Percentiles rank a stretch among this genome's conserved stretches.
Evolutionary conservation across 2,888 invertebrate genomes (phyloP).

Genomic region (Alcis repandata): DNA sequence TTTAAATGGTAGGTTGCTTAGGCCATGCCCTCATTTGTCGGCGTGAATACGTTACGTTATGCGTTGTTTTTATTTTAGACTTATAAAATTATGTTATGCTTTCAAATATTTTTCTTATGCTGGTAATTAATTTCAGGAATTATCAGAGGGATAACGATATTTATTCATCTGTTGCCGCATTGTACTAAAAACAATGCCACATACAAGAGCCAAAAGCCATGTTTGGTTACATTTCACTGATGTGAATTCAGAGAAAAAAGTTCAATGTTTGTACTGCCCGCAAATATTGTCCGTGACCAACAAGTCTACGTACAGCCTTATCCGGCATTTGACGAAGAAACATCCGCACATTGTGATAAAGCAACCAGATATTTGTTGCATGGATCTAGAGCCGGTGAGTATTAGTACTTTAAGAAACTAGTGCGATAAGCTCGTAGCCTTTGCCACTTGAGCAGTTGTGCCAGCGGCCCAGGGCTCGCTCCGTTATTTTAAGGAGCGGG

Average conservation of each 20-base stretch:
- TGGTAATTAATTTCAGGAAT: not conserved
- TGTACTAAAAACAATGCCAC: slow-evolving; percentile 17
- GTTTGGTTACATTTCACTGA: slow-evolving; percentile 17
- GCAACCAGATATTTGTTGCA: slow-evolving; percentile 6
- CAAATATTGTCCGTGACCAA: slow-evolving; percentile 21
- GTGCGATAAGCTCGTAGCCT: too few relatives aligned
- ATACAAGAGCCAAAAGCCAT: slow-evolving; percentile 17
- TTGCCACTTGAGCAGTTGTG: too few relatives aligned
- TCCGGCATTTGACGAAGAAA: slow-evolving; percentile 24
- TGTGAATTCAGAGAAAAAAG: slow-evolving; percentile 18
- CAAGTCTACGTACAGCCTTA: slow-evolving; percentile 23
- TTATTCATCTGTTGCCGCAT: too few relatives aligned
- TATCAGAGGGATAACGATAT: not conserved
- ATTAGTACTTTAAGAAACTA: not conserved
- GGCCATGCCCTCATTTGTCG: too few relatives aligned
- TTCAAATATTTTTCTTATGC: too few relatives aligned
- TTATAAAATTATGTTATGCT: too few relatives aligned
- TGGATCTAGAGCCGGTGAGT: slow-evolving; percentile 11
- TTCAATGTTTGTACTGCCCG: slow-evolving; percentile 18
- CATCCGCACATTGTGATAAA: slow-evolving; percentile 13
- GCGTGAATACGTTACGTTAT: too few relatives aligned
- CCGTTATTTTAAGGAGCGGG: too few relatives aligned
- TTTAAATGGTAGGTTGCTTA: too few relatives aligned
- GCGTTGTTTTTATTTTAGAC: too few relatives aligned
- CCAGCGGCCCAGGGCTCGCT: too few relatives aligned